Percentiles rank a stretch among this genome's conserved stretches.
These are phyloP conservation scores for Archips xylosteana DNA, from an alignment of 2,888 invertebrate species.

Conservation along the genomic window DNA sequence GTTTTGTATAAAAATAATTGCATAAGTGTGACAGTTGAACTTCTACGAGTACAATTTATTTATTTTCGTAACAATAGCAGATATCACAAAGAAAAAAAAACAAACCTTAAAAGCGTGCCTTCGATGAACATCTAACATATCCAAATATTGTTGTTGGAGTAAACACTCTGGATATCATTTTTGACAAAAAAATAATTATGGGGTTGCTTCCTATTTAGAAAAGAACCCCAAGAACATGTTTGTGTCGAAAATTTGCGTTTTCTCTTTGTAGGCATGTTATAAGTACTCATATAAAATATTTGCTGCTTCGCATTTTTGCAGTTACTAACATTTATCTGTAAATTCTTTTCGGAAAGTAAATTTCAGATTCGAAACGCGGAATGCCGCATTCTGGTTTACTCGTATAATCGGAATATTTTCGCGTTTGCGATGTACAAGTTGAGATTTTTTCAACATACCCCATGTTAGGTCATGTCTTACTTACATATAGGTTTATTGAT, in stretches of 20 bases:
- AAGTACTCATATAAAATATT: neutral
- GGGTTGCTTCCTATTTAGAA: no score
- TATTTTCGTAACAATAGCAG: no score
- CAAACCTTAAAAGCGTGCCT: no score
- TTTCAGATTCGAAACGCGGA: slow-evolving; percentile 21
- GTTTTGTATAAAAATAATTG: no score
- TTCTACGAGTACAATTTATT: no score
- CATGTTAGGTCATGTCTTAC: neutral
- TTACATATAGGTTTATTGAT: neutral
- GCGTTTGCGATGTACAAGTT: neutral
- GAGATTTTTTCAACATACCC: neutral
- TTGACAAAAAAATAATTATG: no score
- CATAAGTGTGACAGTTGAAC: no score
- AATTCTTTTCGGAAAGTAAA: slow-evolving; percentile 7
- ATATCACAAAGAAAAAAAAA: no score
- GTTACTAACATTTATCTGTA: slow-evolving; percentile 3
- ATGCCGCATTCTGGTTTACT: slow-evolving; percentile 7
- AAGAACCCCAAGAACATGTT: no score
- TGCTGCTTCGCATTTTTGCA: neutral
- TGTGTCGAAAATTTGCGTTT: neutral
- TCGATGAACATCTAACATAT: no score
- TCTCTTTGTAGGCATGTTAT: neutral
- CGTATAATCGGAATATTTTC: slow-evolving; percentile 9
- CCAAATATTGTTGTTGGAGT: no score
- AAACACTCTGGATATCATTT: no score